These are phyloP conservation scores for Eilema sororculum DNA, from an alignment of 2,888 invertebrate genomes.

Conservation along the genomic window DNA sequence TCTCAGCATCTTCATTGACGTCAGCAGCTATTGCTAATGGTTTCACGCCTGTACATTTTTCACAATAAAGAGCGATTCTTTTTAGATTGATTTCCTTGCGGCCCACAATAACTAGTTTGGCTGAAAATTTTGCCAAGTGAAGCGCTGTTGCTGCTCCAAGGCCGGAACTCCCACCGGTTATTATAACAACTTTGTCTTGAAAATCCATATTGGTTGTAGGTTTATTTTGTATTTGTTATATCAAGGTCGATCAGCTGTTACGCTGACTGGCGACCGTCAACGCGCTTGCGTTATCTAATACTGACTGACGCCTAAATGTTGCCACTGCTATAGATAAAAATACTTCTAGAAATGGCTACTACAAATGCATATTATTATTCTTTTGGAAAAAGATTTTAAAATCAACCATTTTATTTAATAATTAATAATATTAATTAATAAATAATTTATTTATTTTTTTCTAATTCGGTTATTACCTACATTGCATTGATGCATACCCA, in stretches of 20 bases:
- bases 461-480: too few species aligned
- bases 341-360: neutral
- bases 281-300: slow-evolving; percentile 40
- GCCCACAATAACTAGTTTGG: slow-evolving; percentile 88
- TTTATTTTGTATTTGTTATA: slow-evolving; percentile 31
- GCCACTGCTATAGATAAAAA: slow-evolving; percentile 17
- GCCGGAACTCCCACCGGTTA: slow-evolving; percentile 92
- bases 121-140: slow-evolving; percentile 89
- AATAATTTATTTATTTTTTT: too few species aligned
- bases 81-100: slow-evolving; percentile 73
- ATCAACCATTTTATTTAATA: too few species aligned
- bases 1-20: slow-evolving; percentile 89
- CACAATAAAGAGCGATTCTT: slow-evolving; percentile 79
- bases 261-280: slow-evolving; percentile 21
- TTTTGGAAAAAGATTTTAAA: neutral
- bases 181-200: slow-evolving; percentile 87
- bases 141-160: slow-evolving; percentile 91
- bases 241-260: slow-evolving; percentile 51
- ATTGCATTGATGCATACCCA: too few species aligned
- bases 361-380: neutral
- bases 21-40: slow-evolving; percentile 88
- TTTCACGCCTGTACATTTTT: slow-evolving; percentile 85
- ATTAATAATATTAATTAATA: too few species aligned
- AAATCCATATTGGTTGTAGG: slow-evolving; percentile 86
- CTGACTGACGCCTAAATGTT: slow-evolving; percentile 38